Base-by-base conservation (phyloP, 2,888 invertebrate species). In the Drosophila greeni region DNA sequence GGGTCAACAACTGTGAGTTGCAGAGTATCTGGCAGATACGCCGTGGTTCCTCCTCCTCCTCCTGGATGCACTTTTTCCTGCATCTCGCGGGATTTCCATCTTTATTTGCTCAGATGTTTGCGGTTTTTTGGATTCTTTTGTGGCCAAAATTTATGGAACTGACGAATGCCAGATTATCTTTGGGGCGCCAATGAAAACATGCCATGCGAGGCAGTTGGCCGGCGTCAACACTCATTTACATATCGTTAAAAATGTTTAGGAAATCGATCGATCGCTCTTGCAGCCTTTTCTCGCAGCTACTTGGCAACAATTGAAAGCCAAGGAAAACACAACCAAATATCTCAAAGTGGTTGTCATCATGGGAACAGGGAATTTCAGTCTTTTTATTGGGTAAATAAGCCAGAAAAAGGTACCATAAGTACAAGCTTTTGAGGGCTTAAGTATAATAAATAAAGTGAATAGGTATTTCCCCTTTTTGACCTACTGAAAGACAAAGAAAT, bases 121-220 rank as follows among this genome's bases (percentile, higher is more conserved):
- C 43, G 57, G 34, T 36, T 60, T 18, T 24, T 26, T 26, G 12
- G 2, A 24, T 49, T 36, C 29, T 61, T 52, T 76, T 60, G 31
- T 53, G 60, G 75, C 49, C 18, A 12, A 62, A 69, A 81, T 77
- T 74, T 81, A 83, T 81, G 82, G 51, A 54, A 53, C 65, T 74
- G 79, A 79, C 68, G 68, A 84, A 81, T 79, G 82, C 82, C 82
- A 79, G 79, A 79, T 81, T 77, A 85, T 83, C 82, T 80, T 58
- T 57, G 66, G 75, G 73, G 84, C 73, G 64, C 62, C 61, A 66
- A 75, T 66, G 64, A 76, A 82, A 82, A 84, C 77, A 76, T 64
- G 48, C 66, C 71, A 57, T 62, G 51, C 42, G 58, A 26, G 47
- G 59, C 59, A 62, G 59, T 65, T 62, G 66, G 66, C 52, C 56